Conservation (phyloP, 2,113 vertebrate species). For the Oostethus manadensis region DNA sequence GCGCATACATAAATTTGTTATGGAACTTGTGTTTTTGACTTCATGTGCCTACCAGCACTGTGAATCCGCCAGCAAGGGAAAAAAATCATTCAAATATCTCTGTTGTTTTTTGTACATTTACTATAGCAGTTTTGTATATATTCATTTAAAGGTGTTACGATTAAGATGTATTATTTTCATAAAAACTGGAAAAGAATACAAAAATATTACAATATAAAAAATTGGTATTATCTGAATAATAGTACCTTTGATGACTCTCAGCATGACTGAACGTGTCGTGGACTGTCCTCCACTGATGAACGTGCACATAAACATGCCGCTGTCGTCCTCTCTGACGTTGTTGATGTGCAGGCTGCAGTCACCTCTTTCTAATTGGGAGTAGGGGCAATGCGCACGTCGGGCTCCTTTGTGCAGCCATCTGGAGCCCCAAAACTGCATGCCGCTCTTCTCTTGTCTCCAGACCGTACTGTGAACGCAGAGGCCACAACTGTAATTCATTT, state of each 20-base stretch:
- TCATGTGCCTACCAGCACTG: no score
- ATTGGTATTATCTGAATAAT: background rate
- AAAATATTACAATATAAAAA: no score
- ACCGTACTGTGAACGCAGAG: constrained; percentile 46
- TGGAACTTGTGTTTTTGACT: no score
- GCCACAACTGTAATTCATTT: background rate
- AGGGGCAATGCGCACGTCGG: constrained; percentile 33
- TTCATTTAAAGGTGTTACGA: no score
- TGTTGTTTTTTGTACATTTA: no score
- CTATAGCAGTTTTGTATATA: no score
- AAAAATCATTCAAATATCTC: no score
- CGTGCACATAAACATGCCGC: constrained; percentile 57
- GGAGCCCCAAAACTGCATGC: constrained; percentile 55
- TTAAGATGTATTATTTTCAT: no score
- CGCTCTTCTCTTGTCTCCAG: constrained; percentile 60
- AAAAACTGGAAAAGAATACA: no score
- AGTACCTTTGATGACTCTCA: constrained; percentile 65
- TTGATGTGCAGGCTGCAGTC: constrained; percentile 62
- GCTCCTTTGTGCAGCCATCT: constrained; percentile 8
- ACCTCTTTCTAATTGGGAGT: constrained; percentile 26
- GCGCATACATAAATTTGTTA: no score
- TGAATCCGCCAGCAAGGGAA: no score
- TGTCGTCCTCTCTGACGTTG: constrained; percentile 44
- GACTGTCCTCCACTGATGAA: rapidly evolving
- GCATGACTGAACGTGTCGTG: constrained; percentile 15